Evolutionary conservation across 1,140 invertebrate species (phyloP), one percentile per base, ranked within the genome.

Genomic region (Trichonephila inaurata): DNA sequence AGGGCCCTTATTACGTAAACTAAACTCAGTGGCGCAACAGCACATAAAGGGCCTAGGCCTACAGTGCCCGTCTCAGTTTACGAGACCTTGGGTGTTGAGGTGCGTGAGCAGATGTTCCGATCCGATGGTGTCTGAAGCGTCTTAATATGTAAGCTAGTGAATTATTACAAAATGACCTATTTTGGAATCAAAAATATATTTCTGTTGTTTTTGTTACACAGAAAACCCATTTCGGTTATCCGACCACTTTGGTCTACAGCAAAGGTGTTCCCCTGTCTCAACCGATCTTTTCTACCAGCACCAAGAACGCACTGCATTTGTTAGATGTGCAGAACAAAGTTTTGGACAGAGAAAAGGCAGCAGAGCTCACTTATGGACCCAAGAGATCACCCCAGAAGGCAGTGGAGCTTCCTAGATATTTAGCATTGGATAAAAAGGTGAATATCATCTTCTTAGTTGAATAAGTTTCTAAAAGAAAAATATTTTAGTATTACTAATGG

Each of bases 361-460:
- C 66, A 14, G 69, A 81, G 69, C 69, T 94, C 19, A 94, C 88
- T 19, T 94, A 94, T 90, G 88, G 93, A 18, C 93, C 87, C 2
- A 94, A 90, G 58, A 90, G 81, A 28, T 19, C 18, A 2, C 33
- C 77, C 19, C 60, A 16, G 18, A 83, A 10, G 33, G 81, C 83
- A 90, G 21, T 86, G 0, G 12, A 51, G 19, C 28, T 94, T 7
- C 93, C 93, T 33, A 16, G 51, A 40, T 58, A 58, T 58, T 51
- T 94, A 14, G 77, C 87, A 14, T 33, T 94, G 87, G 93, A 94
- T 40, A 94, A 94, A 40, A 94, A 94, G 88, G 93, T 94, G 40
- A 58, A 21, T 58, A n/a, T 61, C 14, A n/a, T 85, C 85, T 28
- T 14, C 18, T 66, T 51, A 86, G 4, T 12, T 91, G 1, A 61